Evolutionary conservation across 2,888 invertebrate genomes (phyloP), one percentile per base, ranked within the genome.

Genomic region (Actias luna): DNA sequence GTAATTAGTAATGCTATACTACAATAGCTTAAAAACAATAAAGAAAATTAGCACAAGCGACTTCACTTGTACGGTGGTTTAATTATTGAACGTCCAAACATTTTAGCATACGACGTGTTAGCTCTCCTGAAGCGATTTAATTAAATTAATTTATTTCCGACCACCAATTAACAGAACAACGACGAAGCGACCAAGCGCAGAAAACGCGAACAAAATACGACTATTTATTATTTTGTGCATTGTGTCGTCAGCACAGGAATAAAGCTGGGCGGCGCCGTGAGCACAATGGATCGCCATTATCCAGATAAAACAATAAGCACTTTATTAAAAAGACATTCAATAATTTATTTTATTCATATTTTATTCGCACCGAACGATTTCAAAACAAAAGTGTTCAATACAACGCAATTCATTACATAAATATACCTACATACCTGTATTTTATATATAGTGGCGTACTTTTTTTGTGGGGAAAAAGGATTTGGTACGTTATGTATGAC

Each of bases 241-340:
- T 92, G 91, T 91, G 89, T 84, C 82, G 76, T 73, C 69, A 74
- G 73, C 73, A 72, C 74, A 67, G 78, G 75, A 81, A 78, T 80
- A 75, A 83, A 70, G 69, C 79, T 78, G 89, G 91, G 91, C 90
- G 89, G 88, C 78, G 83, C 81, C 79, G 67, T 68, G 58, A 64
- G 64, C 76, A 89, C 90, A 89, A 89, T 84, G 75, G 82, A 68
- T 72, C 77, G 64, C 90, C 85, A 89, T 92, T 92, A 88, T 90
- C 66, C 78, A 71, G 80, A 82, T 91, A 92, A 92, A 92, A 92
- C 92, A 92, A 92, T 91, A 84, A 82, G 79, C 80, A 79, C 87
- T 89, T 88, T 92, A 92, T 92, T 92, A 92, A 92, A 91, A 91
- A 92, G 92, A 92, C 89, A 89, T 92, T 91, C 88, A 87, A 87